Conservation (phyloP, 2,888 invertebrate species). For the Harpagoxenus sublaevis region DNA sequence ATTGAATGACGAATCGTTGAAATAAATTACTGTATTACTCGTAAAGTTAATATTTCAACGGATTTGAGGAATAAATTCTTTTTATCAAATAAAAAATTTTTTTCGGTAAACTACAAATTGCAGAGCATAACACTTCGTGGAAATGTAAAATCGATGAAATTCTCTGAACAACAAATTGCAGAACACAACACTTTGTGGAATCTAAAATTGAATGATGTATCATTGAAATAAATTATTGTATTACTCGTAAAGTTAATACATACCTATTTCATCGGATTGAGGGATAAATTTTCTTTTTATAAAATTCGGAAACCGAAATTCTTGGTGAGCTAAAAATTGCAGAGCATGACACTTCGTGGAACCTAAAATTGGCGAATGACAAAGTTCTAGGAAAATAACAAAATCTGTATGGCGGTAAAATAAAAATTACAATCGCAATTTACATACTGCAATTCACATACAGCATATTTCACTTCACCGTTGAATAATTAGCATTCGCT, state of each 20-base stretch:
- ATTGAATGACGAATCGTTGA: background rate
- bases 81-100: background rate
- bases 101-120: background rate
- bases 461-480: background rate
- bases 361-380: background rate
- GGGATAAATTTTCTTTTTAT: background rate
- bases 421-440: background rate
- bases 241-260: background rate
- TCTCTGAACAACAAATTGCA: background rate
- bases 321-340: background rate
- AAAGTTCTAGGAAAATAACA: background rate
- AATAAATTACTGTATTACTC: background rate
- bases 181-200: background rate
- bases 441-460: background rate
- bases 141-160: background rate
- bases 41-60: background rate
- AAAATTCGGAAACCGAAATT: background rate
- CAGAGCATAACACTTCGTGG: background rate
- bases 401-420: background rate
- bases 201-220: background rate
- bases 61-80: background rate
- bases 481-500: slow-evolving; percentile 30
- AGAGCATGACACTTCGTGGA: background rate
- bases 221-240: background rate
- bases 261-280: background rate